Evolutionary conservation across 1,140 invertebrate species (phyloP).

Genomic region (Drosophila mojavensis): DNA sequence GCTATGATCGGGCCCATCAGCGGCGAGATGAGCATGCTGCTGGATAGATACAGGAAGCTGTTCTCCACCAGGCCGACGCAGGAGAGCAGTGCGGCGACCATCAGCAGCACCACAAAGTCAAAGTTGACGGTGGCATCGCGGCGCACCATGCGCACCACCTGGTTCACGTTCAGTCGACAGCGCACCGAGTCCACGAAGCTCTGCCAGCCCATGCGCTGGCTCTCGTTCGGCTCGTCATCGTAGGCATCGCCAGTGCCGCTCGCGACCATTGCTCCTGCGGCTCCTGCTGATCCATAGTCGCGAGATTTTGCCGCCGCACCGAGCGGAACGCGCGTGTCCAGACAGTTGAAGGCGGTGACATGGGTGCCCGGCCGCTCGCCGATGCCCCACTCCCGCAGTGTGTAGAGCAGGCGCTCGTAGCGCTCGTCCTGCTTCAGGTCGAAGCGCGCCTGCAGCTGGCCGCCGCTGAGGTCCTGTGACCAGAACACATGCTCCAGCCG

Average conservation of each 20-base stretch:
- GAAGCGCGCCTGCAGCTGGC: slow-evolving; percentile 67
- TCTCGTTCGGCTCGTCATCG: background rate
- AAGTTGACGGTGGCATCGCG: slow-evolving; percentile 88
- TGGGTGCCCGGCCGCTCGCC: slow-evolving; percentile 77
- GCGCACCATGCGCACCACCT: slow-evolving; percentile 88
- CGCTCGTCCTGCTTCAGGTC: slow-evolving; percentile 72
- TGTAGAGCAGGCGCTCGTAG: slow-evolving; percentile 80
- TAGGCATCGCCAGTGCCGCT: too few species aligned
- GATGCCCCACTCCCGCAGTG: slow-evolving; percentile 79
- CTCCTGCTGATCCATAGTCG: too few species aligned
- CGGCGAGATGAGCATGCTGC: slow-evolving; percentile 91
- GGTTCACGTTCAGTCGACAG: slow-evolving; percentile 88
- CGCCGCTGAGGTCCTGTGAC: slow-evolving; percentile 44
- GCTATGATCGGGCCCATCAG: slow-evolving; percentile 92
- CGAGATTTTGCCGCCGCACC: background rate
- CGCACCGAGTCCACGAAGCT: slow-evolving; percentile 86
- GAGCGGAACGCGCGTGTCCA: slow-evolving; percentile 46
- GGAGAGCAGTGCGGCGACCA: slow-evolving; percentile 88
- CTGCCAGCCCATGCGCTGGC: slow-evolving; percentile 84
- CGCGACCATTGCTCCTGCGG: background rate
- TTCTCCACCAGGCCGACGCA: slow-evolving; percentile 91
- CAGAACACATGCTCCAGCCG: slow-evolving; percentile 60
- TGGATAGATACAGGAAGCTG: slow-evolving; percentile 89
- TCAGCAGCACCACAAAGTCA: slow-evolving; percentile 88
- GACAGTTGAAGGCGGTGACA: slow-evolving; percentile 80